phyloP scores from a whole-genome alignment of 2,888 invertebrate species.

The Apantesis nais region DNA sequence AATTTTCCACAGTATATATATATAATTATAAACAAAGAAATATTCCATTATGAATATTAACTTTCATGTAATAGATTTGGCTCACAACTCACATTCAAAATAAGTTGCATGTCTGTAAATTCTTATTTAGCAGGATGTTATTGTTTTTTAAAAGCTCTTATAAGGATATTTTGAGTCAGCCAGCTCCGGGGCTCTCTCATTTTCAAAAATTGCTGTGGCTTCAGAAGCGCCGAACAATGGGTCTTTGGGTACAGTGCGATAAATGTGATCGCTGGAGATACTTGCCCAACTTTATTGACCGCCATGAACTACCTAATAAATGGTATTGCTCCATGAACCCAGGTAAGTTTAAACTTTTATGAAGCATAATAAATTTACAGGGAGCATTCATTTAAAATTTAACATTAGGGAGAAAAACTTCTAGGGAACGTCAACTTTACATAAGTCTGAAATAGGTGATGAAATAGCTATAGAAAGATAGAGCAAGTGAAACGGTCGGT shows the following conservation, averaged over 20 bases:
- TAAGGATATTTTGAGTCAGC: constrained; percentile 62
- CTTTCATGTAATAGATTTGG: no score
- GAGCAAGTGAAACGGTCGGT: neutral
- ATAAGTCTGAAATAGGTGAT: neutral
- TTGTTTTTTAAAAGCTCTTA: neutral
- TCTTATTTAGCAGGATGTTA: neutral
- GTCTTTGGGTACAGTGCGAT: constrained; percentile 87
- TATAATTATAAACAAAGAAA: no score
- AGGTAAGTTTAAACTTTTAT: constrained; percentile 62
- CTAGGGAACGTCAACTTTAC: neutral
- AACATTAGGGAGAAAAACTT: neutral
- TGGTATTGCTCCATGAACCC: constrained; percentile 88
- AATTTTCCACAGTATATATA: no score
- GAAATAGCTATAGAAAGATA: neutral
- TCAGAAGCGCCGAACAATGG: constrained; percentile 77
- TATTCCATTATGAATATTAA: no score
- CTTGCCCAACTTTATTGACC: constrained; percentile 82
- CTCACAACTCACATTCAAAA: neutral
- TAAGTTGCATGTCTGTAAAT: neutral
- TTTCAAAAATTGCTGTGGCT: constrained; percentile 75
- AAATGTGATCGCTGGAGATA: constrained; percentile 86
- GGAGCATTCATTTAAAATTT: neutral
- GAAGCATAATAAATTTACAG: neutral
- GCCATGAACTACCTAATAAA: constrained; percentile 83
- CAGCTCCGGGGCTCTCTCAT: constrained; percentile 60